Evolutionary conservation across 2,113 vertebrate genomes (phyloP), one percentile per base, ranked within the genome.

Genomic region (Aviceda subcristata): DNA sequence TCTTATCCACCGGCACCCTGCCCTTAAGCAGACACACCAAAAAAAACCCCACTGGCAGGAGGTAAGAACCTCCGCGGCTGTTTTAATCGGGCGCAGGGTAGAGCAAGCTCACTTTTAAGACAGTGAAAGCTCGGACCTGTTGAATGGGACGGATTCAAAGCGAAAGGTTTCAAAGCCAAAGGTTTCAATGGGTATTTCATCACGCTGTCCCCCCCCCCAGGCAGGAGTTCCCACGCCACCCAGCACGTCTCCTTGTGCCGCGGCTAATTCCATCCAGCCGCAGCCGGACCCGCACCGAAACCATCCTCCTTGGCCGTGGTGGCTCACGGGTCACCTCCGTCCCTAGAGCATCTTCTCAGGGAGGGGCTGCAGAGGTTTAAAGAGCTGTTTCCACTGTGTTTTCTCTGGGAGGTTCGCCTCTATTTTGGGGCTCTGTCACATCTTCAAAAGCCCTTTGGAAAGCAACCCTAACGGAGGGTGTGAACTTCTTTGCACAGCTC

Each of bases 361-460:
- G 14, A 34, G 19, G 5, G 8, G 15, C 9, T 34, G 46, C 66
- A 64, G 56, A n/a, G 24, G 30, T 34, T 79, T 66, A 90, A 79
- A 79, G 38, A 36, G 9, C 11, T 38, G 11, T 9, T 51, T 75
- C 62, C 73, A 41, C 26, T 17, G 45, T 17, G 63, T 38, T 84
- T 39, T 72, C 73, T 32, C 16, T 9, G 23, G 43, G 50, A 79
- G 55, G 15, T 83, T 53, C 27, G 0, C 15, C n/a, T 43, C 23
- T 41, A 0, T 38, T 51, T 41, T 39, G 67, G 39, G 69, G 24
- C 46, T 62, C 51, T 64, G 56, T 22, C 79, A 62, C 9, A 0
- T 77, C 94, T 38, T 72, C 92, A 13, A 97, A 95, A 6, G 39
- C 83, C 39, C 63, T 73, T 43, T 86, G 92, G 32, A 95, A 90